A percentile compares a stretch with the other conserved stretches of the same genome.
Evolutionary conservation across 2,888 invertebrate species (phyloP).

Genomic region (Salpingus planirostris): DNA sequence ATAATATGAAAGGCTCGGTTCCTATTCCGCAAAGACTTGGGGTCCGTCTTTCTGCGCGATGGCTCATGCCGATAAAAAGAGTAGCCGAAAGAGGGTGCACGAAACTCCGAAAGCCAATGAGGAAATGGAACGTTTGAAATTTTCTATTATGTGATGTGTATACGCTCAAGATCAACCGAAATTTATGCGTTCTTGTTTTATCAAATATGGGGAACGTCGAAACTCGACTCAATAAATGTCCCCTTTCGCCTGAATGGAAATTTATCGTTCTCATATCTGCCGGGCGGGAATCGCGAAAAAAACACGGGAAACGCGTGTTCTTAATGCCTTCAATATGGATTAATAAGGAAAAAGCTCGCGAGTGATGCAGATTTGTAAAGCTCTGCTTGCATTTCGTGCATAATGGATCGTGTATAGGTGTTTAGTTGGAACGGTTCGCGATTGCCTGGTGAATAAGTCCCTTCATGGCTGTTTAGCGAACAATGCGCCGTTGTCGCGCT

Average conservation of each 20-base stretch:
- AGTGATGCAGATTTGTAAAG: too few relatives aligned
- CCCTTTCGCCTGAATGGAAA: conserved; percentile 7
- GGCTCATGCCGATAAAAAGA: conserved; percentile 5
- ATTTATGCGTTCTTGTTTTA: conserved; percentile 12
- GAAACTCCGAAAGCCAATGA: conserved; percentile 8
- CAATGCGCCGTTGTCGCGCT: too few relatives aligned
- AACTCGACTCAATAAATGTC: conserved; percentile 10
- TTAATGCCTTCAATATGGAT: too few relatives aligned
- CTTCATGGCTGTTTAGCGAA: too few relatives aligned
- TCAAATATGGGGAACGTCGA: conserved; percentile 10
- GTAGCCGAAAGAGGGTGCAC: conserved; percentile 3
- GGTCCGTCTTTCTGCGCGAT: conserved; percentile 1
- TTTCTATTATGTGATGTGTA: conserved; percentile 11
- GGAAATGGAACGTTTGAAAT: conserved; percentile 9
- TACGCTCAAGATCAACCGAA: conserved; percentile 6
- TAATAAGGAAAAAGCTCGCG: too few relatives aligned
- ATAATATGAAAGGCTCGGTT: conserved; percentile 14
- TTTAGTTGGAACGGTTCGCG: too few relatives aligned
- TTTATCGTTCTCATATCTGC: conserved; percentile 9
- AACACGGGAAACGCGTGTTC: too few relatives aligned
- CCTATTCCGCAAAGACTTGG: conserved; percentile 6
- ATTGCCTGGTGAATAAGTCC: too few relatives aligned
- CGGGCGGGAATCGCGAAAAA: too few relatives aligned
- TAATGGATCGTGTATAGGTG: too few relatives aligned
- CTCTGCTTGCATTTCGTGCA: too few relatives aligned